Conservation (phyloP, 2,797 vertebrate genomes). For the Microctenopoma lineatum region DNA sequence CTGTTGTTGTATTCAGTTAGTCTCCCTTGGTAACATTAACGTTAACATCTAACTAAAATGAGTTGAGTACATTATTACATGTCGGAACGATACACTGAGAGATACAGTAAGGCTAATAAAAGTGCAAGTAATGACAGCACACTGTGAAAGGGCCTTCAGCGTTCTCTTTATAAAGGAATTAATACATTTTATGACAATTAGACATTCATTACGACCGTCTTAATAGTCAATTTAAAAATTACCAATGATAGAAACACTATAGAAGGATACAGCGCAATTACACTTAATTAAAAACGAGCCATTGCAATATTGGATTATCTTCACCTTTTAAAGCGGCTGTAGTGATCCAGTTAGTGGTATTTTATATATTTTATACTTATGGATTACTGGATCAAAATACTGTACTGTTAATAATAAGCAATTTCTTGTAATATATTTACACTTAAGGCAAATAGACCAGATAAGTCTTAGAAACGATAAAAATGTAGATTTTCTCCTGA, state of each 20-base stretch:
- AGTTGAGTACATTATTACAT: not conserved
- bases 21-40: slow-evolving; percentile 11
- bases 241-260: not conserved
- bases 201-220: not conserved
- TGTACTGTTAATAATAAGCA: not conserved
- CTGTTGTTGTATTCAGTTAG: slow-evolving; percentile 4
- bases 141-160: not conserved
- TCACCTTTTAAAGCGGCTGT: too few relatives aligned
- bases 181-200: slow-evolving; percentile 15
- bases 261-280: not conserved
- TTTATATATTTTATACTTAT: too few relatives aligned
- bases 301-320: too few relatives aligned
- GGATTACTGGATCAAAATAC: too few relatives aligned
- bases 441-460: not conserved
- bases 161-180: slow-evolving; percentile 8
- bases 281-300: too few relatives aligned
- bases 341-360: too few relatives aligned
- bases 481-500: slow-evolving; percentile 18
- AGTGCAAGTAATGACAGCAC: not conserved
- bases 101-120: slow-evolving; percentile 12
- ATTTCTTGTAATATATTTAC: not conserved
- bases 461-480: slow-evolving; percentile 13
- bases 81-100: slow-evolving; percentile 8
- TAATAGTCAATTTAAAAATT: not conserved
- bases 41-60: slow-evolving; percentile 7